Evolutionary conservation across 2,888 invertebrate species (phyloP).

Genomic region (Phortica magna): DNA sequence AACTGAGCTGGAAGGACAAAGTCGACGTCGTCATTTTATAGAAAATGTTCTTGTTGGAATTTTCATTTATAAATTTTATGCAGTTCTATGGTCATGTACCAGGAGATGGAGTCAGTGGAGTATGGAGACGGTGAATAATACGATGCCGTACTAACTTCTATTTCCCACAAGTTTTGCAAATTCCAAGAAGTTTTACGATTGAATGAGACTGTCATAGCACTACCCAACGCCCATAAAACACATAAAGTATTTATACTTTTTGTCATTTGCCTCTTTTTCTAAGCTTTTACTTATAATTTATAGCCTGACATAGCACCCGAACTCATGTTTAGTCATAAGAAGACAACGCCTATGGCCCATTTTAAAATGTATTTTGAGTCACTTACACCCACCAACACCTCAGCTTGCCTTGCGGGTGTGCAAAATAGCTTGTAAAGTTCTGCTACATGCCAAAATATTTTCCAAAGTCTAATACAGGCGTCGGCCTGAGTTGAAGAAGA

Average conservation of each 20-base stretch:
- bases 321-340: constrained; percentile 7
- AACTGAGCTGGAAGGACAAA: constrained; percentile 28
- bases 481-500: constrained; percentile 6
- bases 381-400: not conserved
- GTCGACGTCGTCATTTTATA: constrained; percentile 61
- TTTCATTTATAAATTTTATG: constrained; percentile 70
- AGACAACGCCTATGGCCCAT: constrained; percentile 22
- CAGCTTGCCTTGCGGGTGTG: constrained; percentile 9
- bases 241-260: constrained; percentile 58
- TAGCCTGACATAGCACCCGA: constrained; percentile 34
- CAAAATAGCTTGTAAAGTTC: constrained; percentile 27
- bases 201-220: not conserved
- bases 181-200: constrained; percentile 63
- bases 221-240: not conserved
- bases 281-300: constrained; percentile 66
- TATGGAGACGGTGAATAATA: not conserved
- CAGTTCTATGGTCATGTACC: constrained; percentile 24
- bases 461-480: constrained; percentile 1
- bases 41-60: constrained; percentile 74
- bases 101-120: not conserved
- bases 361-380: not conserved
- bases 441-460: constrained; percentile 12
- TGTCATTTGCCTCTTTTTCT: constrained; percentile 59
- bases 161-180: constrained; percentile 41
- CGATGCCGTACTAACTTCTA: no score